A percentile compares a stretch with the other conserved stretches of the same genome.
Conservation (phyloP, 2,888 invertebrate genomes). For the Furcula furcula region DNA sequence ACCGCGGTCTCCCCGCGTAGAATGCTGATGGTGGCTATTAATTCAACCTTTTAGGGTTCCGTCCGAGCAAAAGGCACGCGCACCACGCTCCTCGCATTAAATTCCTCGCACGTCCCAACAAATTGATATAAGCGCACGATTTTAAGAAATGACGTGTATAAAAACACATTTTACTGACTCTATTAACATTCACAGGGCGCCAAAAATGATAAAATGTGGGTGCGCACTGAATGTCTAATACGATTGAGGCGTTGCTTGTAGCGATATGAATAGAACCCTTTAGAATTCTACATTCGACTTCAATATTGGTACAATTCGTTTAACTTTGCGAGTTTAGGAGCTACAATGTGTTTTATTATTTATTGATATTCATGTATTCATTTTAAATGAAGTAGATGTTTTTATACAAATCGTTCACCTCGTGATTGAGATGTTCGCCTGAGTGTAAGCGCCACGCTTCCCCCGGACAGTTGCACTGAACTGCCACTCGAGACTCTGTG, state of each 20-base stretch:
- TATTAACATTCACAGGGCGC: conserved; percentile 46
- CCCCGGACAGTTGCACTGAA: no score
- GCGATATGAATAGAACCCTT: conserved; percentile 27
- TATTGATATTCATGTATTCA: no score
- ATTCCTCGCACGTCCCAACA: conserved; percentile 57
- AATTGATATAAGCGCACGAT: conserved; percentile 67
- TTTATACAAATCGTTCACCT: no score
- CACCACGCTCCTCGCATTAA: conserved; percentile 37
- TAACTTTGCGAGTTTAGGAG: no score
- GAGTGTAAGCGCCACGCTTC: no score
- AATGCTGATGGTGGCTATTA: conserved; percentile 1
- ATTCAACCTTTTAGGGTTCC: conserved; percentile 3
- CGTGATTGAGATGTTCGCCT: no score
- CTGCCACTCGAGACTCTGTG: no score
- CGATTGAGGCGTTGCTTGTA: conserved; percentile 15
- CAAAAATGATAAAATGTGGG: conserved; percentile 49
- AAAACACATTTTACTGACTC: conserved; percentile 53
- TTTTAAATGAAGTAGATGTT: no score
- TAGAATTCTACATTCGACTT: conserved; percentile 33
- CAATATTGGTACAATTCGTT: conserved; percentile 23
- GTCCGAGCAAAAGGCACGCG: conserved; percentile 23
- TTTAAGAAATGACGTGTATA: conserved; percentile 65
- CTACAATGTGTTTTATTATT: no score
- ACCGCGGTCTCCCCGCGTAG: background rate
- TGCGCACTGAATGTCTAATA: conserved; percentile 45